Conservation (phyloP, 2,797 vertebrate species). For the Heteromormyrus szaboi region DNA sequence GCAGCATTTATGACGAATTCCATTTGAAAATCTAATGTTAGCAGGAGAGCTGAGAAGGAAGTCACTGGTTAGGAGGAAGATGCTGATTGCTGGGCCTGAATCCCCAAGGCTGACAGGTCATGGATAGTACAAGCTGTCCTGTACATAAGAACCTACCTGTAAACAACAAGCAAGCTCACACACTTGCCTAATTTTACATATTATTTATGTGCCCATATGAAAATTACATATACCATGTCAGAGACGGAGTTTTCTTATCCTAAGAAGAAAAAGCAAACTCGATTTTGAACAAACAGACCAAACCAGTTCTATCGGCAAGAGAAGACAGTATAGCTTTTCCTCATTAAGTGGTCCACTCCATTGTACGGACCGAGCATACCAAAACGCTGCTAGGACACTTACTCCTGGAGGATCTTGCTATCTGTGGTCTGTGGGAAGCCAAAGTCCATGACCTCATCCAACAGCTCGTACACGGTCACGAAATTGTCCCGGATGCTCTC, state of each 20-base stretch:
- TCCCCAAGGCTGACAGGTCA: conserved; percentile 49
- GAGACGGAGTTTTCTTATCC: neutral
- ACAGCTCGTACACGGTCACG: conserved; percentile 72
- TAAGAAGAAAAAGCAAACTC: neutral
- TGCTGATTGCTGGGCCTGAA: conserved; percentile 28
- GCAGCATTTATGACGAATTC: neutral
- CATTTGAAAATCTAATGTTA: conserved; percentile 11
- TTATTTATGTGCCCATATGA: neutral
- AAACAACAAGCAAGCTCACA: neutral
- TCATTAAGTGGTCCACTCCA: neutral
- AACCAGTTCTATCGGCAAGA: neutral
- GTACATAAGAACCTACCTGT: neutral
- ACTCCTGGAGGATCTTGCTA: conserved; percentile 78
- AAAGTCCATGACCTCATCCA: conserved; percentile 77
- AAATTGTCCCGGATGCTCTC: conserved; percentile 78
- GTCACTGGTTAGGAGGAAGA: conserved; percentile 35
- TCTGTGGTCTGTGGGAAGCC: conserved; percentile 76
- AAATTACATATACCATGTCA: neutral
- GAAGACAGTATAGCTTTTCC: neutral
- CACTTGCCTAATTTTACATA: neutral
- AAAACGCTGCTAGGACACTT: conserved; percentile 38
- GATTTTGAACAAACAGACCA: neutral
- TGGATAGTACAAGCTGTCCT: conserved; percentile 44
- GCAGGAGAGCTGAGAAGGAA: neutral
- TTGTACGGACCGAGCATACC: neutral